Conservation (phyloP, 2,888 invertebrate species). For the Eugnorisma glareosa region DNA sequence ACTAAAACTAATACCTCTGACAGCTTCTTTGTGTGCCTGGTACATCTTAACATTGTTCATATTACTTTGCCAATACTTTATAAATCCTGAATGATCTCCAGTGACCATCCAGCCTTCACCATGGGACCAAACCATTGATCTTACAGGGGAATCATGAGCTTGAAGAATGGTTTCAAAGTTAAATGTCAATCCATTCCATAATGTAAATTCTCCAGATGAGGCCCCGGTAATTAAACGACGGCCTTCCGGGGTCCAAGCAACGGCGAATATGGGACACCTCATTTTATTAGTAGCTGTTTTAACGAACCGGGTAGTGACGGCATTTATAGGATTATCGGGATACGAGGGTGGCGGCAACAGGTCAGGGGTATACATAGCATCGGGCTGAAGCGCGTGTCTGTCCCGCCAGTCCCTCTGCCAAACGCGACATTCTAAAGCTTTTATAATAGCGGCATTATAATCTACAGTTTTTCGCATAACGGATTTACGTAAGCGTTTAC, state of each 20-base stretch:
- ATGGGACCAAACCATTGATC: slow-evolving; percentile 99
- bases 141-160: slow-evolving; percentile 99
- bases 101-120: slow-evolving; percentile 99
- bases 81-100: slow-evolving; percentile 99
- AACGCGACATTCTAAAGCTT: slow-evolving; percentile 97
- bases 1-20: slow-evolving; percentile 99
- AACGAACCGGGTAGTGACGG: slow-evolving; percentile 98
- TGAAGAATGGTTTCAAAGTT: slow-evolving; percentile 99
- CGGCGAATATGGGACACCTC: slow-evolving; percentile 99
- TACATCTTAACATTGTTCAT: slow-evolving; percentile 99
- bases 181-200: slow-evolving; percentile 99
- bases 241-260: slow-evolving; percentile 99
- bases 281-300: slow-evolving; percentile 99
- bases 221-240: slow-evolving; percentile 99
- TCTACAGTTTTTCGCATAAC: slow-evolving; percentile 99
- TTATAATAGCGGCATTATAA: slow-evolving; percentile 98
- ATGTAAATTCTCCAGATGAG: slow-evolving; percentile 99
- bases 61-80: slow-evolving; percentile 99
- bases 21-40: slow-evolving; percentile 99
- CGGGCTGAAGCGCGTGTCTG: slow-evolving; percentile 97
- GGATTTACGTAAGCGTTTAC: slow-evolving; percentile 98
- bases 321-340: slow-evolving; percentile 98
- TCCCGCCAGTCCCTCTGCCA: slow-evolving; percentile 99
- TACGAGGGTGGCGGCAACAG: slow-evolving; percentile 98
- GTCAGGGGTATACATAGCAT: slow-evolving; percentile 98